Base-by-base conservation (phyloP, 1,140 invertebrate genomes). In the Drosophila burlai region DNA sequence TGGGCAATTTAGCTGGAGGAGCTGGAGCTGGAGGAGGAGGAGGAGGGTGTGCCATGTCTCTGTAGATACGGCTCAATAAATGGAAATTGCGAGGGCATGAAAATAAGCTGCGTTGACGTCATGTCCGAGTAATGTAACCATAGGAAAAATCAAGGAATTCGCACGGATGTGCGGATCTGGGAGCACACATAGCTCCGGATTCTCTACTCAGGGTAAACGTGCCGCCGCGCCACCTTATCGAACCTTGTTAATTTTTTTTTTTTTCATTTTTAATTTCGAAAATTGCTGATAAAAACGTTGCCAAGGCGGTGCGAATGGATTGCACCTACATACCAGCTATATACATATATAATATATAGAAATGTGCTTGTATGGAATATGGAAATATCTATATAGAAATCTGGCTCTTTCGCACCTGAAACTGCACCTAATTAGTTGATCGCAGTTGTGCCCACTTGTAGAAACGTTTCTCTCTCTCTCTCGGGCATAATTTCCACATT, bases 261-360 rank as follows among this genome's bases (percentile, higher is more conserved):
- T 47, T 47, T 74, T 52, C n/a, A 3, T 24, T 61, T 73, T 73
- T 59, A 18, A 74, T 38, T 73, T 74, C 24, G 16, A 73, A 73
- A 52, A 50, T 31, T 50, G 57, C 71, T 73, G 71, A 74, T 74
- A 74, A 74, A 58, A 24, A 45, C 29, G 71, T 73, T 73, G 69
- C 54, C 69, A 43, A 72, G 54, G 43, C 11, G 45, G 0, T 24
- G 18, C 7, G 40, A 69, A 46, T 40, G 38, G 43, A 18, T 59
- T n/a, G 49, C 63, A 67, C 21, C 31, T 42, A 24, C 38, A 21
- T 36, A 36, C 7, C 15, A n/a, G 16, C 3, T n/a, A 24, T 57
- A 26, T 38, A 16, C 13, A 26, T 24, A 13, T 31, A 3, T 11
- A n/a, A 11, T 18, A 6, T 18, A 18, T 13, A 54, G 4, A 13